These are phyloP conservation scores for Cyclopterus lumpus DNA, from an alignment of 2,797 vertebrate species.

Conservation along the genomic window DNA sequence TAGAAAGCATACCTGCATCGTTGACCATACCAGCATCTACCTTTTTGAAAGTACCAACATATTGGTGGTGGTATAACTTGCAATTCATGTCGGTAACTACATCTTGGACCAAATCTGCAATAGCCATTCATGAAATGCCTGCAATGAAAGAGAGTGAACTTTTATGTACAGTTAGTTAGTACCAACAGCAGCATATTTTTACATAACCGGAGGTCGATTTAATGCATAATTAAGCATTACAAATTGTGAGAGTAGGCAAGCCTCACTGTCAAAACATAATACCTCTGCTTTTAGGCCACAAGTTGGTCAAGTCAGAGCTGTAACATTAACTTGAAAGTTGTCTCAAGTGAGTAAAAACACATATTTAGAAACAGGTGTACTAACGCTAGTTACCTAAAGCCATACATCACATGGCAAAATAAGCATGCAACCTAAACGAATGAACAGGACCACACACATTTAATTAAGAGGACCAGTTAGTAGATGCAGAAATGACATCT, in stretches of 20 bases:
- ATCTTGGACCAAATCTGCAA: conserved; percentile 81
- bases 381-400: background rate
- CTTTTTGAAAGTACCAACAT: conserved; percentile 89
- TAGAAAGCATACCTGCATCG: conserved; percentile 82
- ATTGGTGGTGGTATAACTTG: conserved; percentile 64
- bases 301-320: background rate
- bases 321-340: background rate
- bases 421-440: background rate
- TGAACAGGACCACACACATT: too few species aligned
- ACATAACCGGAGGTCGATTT: background rate
- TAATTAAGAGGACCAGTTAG: too few species aligned
- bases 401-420: background rate
- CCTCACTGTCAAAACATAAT: background rate
- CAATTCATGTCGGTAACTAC: conserved; percentile 81
- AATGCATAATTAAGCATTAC: too few species aligned
- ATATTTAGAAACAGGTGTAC: background rate
- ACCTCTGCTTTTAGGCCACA: background rate
- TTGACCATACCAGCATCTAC: conserved; percentile 87
- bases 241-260: background rate
- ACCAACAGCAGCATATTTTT: background rate
- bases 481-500: too few species aligned
- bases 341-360: background rate
- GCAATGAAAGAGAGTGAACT: conserved; percentile 2
- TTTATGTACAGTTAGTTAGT: background rate
- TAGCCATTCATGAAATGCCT: conserved; percentile 85